Evolutionary conservation across 2,888 invertebrate genomes (phyloP).

Genomic region (Dilophus febrilis): DNA sequence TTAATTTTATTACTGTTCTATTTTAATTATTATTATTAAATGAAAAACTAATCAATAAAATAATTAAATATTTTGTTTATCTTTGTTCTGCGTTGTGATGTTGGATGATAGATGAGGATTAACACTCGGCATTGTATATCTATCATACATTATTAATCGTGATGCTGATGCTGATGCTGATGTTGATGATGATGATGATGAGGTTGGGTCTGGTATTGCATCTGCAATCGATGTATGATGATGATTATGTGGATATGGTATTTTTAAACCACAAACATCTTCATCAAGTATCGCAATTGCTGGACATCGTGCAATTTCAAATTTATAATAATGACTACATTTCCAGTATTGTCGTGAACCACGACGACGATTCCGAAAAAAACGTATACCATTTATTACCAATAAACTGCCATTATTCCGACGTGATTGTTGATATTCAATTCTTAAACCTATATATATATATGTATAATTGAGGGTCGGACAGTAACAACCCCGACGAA

Average conservation of each 20-base stretch:
- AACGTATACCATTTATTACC: constrained; percentile 29
- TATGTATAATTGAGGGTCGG: no score
- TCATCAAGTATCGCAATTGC: constrained; percentile 30
- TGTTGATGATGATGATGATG: neutral
- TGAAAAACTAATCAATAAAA: no score
- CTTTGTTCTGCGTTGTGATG: no score
- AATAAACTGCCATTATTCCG: constrained; percentile 29
- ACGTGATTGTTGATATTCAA: constrained; percentile 29
- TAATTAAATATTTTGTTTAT: no score
- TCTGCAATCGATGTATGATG: constrained; percentile 11
- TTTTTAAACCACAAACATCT: constrained; percentile 21
- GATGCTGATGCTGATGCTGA: no score
- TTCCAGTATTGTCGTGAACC: constrained; percentile 30
- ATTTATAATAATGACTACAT: constrained; percentile 30
- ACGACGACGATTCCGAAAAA: constrained; percentile 29
- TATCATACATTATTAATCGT: no score
- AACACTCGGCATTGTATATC: no score
- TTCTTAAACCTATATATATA: constrained; percentile 23
- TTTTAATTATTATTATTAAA: no score
- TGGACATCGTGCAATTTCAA: constrained; percentile 22
- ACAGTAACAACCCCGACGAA: no score
- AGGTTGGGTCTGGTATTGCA: constrained; percentile 3
- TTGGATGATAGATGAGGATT: no score
- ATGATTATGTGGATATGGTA: constrained; percentile 29
- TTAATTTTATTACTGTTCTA: no score